Evolutionary conservation across 2,797 vertebrate genomes (phyloP).

Genomic region (Leptatherina wallacei): DNA sequence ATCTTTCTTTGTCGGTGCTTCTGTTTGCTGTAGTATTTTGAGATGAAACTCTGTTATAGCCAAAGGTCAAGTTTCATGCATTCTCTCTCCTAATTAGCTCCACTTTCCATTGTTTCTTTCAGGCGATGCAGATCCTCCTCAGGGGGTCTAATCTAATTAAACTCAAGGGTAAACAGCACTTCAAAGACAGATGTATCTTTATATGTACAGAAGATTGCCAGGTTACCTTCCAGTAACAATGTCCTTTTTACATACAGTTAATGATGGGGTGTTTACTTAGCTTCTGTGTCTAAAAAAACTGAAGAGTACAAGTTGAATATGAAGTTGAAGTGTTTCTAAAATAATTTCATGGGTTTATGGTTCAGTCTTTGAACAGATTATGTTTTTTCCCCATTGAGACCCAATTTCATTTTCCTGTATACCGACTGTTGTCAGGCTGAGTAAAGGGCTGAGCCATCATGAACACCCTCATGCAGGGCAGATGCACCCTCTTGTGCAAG

Average conservation of each 20-base stretch:
- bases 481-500: slow-evolving; percentile 46
- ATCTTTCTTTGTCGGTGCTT: slow-evolving; percentile 9
- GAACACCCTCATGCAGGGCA: slow-evolving; percentile 33
- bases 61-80: slow-evolving; percentile 65
- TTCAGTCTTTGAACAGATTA: background rate
- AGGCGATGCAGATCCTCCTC: slow-evolving; percentile 38
- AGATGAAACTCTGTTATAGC: slow-evolving; percentile 21
- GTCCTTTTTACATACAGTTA: slow-evolving; percentile 5
- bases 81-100: slow-evolving; percentile 55
- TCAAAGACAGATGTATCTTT: slow-evolving; percentile 43
- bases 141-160: slow-evolving; percentile 73
- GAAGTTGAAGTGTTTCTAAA: background rate
- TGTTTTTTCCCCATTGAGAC: background rate
- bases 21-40: slow-evolving; percentile 6
- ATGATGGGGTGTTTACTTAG: slow-evolving; percentile 28
- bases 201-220: slow-evolving; percentile 21
- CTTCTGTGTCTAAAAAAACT: background rate
- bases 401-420: slow-evolving; percentile 7
- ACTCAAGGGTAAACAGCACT: slow-evolving; percentile 44
- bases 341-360: background rate
- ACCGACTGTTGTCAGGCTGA: slow-evolving; percentile 21
- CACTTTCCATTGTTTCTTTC: slow-evolving; percentile 51
- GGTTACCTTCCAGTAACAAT: slow-evolving; percentile 28
- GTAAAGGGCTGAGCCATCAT: slow-evolving; percentile 28
- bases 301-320: background rate